A percentile compares a stretch with the other conserved stretches of the same genome.
These are phyloP conservation scores for Eulemur rubriventer DNA, from an alignment of 2,797 vertebrate species.

Conservation along the genomic window DNA sequence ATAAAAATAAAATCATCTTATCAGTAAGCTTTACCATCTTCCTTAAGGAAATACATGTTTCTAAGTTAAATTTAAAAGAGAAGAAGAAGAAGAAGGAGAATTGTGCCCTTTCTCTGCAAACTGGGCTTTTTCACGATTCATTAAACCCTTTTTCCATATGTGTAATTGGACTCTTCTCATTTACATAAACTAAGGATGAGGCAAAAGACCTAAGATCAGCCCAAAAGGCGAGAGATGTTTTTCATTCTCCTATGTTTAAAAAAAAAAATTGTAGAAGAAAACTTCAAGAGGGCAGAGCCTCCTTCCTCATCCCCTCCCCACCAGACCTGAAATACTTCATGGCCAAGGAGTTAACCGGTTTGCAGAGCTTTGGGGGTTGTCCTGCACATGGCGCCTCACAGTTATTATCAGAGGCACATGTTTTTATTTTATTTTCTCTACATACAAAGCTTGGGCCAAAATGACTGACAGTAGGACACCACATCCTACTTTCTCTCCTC, in stretches of 20 bases:
- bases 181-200: slow-evolving; percentile 86
- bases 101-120: slow-evolving; percentile 80
- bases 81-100: slow-evolving; percentile 56
- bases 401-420: slow-evolving; percentile 43
- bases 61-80: slow-evolving; percentile 67
- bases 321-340: slow-evolving; percentile 8
- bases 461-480: slow-evolving; percentile 27
- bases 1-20: slow-evolving; percentile 66
- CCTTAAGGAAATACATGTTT: slow-evolving; percentile 74
- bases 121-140: slow-evolving; percentile 88
- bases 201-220: slow-evolving; percentile 70
- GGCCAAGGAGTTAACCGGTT: neutral
- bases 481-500: slow-evolving; percentile 22
- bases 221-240: slow-evolving; percentile 47
- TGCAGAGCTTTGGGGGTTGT: neutral
- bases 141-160: slow-evolving; percentile 85
- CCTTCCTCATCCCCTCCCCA: neutral
- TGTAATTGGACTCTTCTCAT: slow-evolving; percentile 88
- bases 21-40: slow-evolving; percentile 61
- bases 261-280: slow-evolving; percentile 34
- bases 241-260: slow-evolving; percentile 47
- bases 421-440: slow-evolving; percentile 68
- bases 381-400: neutral
- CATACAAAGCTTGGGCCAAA: slow-evolving; percentile 60
- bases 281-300: slow-evolving; percentile 13